Conservation (phyloP, 1,140 invertebrate genomes). For the Drusus annulatus region DNA sequence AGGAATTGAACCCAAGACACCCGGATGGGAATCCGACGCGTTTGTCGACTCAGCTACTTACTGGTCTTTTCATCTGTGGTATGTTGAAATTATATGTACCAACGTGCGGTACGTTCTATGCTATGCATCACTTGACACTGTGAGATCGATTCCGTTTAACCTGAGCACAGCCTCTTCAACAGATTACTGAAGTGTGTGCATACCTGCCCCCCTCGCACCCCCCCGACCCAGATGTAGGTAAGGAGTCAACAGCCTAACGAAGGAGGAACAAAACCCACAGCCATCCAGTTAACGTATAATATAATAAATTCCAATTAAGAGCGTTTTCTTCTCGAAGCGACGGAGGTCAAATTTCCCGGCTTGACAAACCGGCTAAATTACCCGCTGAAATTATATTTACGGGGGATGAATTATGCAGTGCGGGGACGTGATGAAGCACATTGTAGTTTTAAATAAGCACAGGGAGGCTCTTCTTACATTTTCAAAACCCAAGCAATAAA, state of each 20-base stretch:
- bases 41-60: too few species aligned
- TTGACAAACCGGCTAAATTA: constrained; percentile 51
- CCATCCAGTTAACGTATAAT: constrained; percentile 31
- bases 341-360: constrained; percentile 43
- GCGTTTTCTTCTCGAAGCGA: constrained; percentile 25
- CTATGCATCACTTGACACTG: not conserved
- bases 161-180: not conserved
- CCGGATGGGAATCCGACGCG: too few species aligned
- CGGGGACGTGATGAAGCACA: not conserved
- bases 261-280: constrained; percentile 36
- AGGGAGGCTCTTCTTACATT: too few species aligned
- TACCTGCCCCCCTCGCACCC: not conserved
- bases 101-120: not conserved
- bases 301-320: constrained; percentile 59
- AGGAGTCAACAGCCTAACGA: constrained; percentile 19
- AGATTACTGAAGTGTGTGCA: not conserved
- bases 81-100: not conserved
- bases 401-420: constrained; percentile 51
- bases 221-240: not conserved
- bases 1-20: too few species aligned
- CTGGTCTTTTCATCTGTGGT: too few species aligned
- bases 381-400: constrained; percentile 54
- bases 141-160: not conserved
- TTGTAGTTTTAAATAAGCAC: not conserved
- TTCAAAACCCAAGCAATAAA: too few species aligned